Percentiles rank a stretch among this genome's conserved stretches.
Evolutionary conservation across 2,888 invertebrate genomes (phyloP).

Genomic region (Abrostola tripartita): DNA sequence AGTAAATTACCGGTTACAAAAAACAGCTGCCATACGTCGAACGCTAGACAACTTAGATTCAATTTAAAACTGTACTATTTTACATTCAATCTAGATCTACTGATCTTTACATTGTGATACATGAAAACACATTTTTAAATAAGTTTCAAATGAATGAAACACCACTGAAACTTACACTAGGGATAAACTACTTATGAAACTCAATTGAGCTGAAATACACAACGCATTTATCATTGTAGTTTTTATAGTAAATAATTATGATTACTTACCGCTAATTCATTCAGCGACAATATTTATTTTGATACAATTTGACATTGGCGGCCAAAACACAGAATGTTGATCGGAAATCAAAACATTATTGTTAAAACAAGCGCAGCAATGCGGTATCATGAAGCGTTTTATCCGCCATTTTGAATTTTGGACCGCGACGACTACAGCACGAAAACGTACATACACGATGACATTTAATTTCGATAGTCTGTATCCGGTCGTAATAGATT

Average conservation of each 20-base stretch:
- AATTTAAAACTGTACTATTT: background rate
- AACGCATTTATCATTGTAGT: background rate
- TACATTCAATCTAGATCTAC: too few species aligned
- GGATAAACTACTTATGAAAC: background rate
- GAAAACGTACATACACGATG: conserved; percentile 22
- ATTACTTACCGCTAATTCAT: conserved; percentile 34
- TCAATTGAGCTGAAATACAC: background rate
- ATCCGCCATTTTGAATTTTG: conserved; percentile 69
- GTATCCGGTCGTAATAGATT: too few species aligned
- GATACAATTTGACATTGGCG: conserved; percentile 71
- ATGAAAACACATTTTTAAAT: background rate
- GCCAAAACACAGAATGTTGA: conserved; percentile 61
- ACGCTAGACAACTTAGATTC: background rate
- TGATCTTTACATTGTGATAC: background rate
- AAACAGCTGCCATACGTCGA: background rate
- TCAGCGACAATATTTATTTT: conserved; percentile 51
- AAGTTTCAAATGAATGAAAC: conserved; percentile 4
- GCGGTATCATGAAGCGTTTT: conserved; percentile 63
- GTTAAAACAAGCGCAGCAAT: conserved; percentile 72
- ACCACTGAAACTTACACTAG: conserved; percentile 1
- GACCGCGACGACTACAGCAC: conserved; percentile 26
- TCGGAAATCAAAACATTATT: conserved; percentile 64
- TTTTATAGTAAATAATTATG: background rate
- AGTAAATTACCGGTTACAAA: background rate
- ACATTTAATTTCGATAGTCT: background rate